Percentiles rank a stretch among this genome's conserved stretches.
Evolutionary conservation across 2,888 invertebrate species (phyloP).

Genomic region (Eilema griseolum): DNA sequence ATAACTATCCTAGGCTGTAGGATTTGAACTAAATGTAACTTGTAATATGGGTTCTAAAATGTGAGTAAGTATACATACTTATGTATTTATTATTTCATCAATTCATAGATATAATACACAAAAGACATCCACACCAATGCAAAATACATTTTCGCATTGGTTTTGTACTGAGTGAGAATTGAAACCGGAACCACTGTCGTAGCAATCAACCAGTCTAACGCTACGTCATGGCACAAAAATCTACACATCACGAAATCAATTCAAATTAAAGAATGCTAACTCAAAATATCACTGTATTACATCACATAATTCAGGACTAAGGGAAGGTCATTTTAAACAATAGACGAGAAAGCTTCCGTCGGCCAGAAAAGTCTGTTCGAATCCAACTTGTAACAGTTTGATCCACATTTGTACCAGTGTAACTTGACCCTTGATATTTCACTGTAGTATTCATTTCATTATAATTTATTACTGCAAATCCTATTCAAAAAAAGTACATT

Average conservation of each 20-base stretch:
- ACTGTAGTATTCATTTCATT: background rate
- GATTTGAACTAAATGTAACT: background rate
- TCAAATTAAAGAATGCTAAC: slow-evolving; percentile 43
- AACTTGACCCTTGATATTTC: slow-evolving; percentile 42
- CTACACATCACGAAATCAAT: background rate
- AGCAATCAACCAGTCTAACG: too few species aligned
- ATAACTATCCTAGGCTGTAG: slow-evolving; percentile 18
- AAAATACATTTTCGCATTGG: too few species aligned
- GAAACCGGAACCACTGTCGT: too few species aligned
- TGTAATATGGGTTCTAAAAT: background rate
- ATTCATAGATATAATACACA: too few species aligned
- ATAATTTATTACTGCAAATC: background rate
- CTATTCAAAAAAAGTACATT: too few species aligned
- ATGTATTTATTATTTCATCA: too few species aligned
- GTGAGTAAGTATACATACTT: too few species aligned
- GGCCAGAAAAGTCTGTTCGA: slow-evolving; percentile 60
- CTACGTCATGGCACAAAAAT: background rate
- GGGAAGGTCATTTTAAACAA: slow-evolving; percentile 62
- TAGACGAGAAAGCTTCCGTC: slow-evolving; percentile 56
- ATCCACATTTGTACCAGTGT: slow-evolving; percentile 51
- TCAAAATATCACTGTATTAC: slow-evolving; percentile 54
- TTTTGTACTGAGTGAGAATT: too few species aligned
- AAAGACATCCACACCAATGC: too few species aligned
- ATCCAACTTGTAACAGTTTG: slow-evolving; percentile 53
- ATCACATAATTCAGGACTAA: slow-evolving; percentile 50